Evolutionary conservation across 2,888 invertebrate species (phyloP), one percentile per base, ranked within the genome.

Genomic region (Agrochola litura): DNA sequence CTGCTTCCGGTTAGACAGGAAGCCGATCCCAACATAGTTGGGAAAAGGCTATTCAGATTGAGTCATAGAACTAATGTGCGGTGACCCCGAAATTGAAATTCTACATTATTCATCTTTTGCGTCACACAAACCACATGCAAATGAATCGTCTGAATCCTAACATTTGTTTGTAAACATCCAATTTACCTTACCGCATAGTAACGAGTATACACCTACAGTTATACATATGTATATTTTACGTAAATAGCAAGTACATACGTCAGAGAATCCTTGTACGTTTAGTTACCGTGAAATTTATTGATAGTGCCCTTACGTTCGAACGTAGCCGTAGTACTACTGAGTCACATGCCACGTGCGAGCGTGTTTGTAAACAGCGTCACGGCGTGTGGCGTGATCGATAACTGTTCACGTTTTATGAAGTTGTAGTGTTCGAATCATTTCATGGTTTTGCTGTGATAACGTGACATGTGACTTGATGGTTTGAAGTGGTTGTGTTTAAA

Each of bases 151-250:
- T 37, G 61, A 46, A 61, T 41, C 56, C 22, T 54, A 60, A 10
- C 54, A n/a, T 72, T 74, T 82, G 71, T 83, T 82, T 60, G 79
- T 74, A 68, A 83, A 83, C 82, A 74, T 69, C 0, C 43, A 63
- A 71, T 77, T 73, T 63, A 54, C 52, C n/a, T 54, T 60, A 25
- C 66, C 66, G 30, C 52, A 41, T 66, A 43, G 65, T 56, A 65
- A 61, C 37, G 25, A 37, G 22, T 22, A 16, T 22, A 67, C 30
- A 14, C 22, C 37, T 46, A 73, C 46, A 69, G 6, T 54, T 41
- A 43, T 22, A 46, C 5, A n/a, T 25, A 61, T 14, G 49, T 64
- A 41, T 5, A 22, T 63, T 30, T 61, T 61, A 64, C 64, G 30
- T 76, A 73, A 63, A 63, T 61, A 72, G 12, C 61, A 14, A n/a